Conservation (phyloP, 2,797 vertebrate genomes). For the Cryptoblepharus egeriae region DNA sequence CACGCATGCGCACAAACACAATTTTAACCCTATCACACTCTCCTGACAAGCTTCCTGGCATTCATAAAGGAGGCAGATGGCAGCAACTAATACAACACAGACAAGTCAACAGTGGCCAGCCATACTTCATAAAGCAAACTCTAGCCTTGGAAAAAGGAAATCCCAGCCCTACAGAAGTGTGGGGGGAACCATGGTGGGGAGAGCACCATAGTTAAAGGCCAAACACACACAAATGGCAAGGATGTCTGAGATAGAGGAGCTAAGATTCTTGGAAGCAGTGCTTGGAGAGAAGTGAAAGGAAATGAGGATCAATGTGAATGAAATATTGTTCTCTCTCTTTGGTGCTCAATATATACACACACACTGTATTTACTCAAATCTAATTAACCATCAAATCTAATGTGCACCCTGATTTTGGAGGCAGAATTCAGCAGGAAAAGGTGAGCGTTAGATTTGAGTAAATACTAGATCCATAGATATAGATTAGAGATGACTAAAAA, state of each 20-base stretch:
- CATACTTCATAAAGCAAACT: conserved; percentile 54
- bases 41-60: conserved; percentile 21
- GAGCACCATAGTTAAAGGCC: conserved; percentile 2
- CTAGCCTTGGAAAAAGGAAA: conserved; percentile 40
- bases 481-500: not conserved
- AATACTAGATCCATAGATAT: too few relatives aligned
- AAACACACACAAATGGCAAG: not conserved
- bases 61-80: conserved; percentile 7
- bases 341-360: not conserved
- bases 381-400: too few relatives aligned
- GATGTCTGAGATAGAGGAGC: not conserved
- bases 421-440: too few relatives aligned
- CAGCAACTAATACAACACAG: conserved; percentile 42
- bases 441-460: too few relatives aligned
- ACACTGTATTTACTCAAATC: too few relatives aligned
- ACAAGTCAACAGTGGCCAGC: not conserved
- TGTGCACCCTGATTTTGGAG: too few relatives aligned
- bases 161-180: not conserved
- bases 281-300: not conserved
- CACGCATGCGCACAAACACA: not conserved
- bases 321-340: not conserved
- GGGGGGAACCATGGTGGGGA: not conserved
- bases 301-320: conserved; percentile 7
- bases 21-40: conserved; percentile 51
- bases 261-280: not conserved